Percentiles rank a stretch among this genome's conserved stretches.
These are phyloP conservation scores for Tenrec ecaudatus DNA, from an alignment of 2,113 vertebrate species.

Conservation along the genomic window DNA sequence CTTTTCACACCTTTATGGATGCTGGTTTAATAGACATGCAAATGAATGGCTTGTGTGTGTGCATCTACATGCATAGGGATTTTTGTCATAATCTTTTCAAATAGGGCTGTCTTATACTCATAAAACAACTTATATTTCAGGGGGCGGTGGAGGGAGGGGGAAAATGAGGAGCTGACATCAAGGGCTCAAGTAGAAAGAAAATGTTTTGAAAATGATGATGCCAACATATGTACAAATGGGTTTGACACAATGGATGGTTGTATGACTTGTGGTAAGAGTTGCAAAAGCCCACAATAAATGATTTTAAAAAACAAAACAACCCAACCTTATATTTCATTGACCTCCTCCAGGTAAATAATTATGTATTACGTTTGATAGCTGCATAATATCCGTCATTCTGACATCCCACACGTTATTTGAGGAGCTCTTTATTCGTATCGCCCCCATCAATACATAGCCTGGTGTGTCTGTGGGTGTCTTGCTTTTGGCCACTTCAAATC, in stretches of 20 bases:
- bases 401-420: no score
- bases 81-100: slow-evolving; percentile 17
- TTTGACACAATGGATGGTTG: no score
- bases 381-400: no score
- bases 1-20: background rate
- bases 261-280: no score
- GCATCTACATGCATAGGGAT: background rate
- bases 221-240: no score
- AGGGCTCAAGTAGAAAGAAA: no score
- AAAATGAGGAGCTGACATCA: no score
- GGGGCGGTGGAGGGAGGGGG: background rate
- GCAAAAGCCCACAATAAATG: no score
- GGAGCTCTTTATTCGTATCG: background rate
- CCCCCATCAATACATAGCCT: background rate
- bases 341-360: background rate
- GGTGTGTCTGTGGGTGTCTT: slow-evolving; percentile 21
- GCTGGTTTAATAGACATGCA: background rate
- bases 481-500: slow-evolving; percentile 45
- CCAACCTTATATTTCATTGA: slow-evolving; percentile 32
- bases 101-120: background rate
- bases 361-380: no score
- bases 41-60: background rate
- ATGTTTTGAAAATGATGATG: no score
- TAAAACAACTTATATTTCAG: slow-evolving; percentile 38
- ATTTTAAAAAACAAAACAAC: no score